These are phyloP conservation scores for Desoria tigrina DNA, from an alignment of 2,888 invertebrate genomes.

Conservation along the genomic window DNA sequence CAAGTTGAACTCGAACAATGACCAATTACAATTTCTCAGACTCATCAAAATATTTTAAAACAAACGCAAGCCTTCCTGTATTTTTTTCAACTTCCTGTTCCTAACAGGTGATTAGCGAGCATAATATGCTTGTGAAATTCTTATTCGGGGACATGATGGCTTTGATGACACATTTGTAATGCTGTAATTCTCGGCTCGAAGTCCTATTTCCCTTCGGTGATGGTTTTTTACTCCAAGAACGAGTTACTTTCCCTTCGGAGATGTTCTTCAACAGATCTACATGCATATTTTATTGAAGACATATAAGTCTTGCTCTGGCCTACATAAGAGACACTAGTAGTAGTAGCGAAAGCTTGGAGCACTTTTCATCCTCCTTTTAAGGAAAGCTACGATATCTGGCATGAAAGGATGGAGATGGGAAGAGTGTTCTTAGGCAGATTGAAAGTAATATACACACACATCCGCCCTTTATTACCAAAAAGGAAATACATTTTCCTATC, in stretches of 20 bases:
- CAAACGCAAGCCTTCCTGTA: too few species aligned
- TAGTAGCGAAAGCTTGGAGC: not conserved
- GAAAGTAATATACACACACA: slow-evolving; percentile 11
- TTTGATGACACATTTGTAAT: too few species aligned
- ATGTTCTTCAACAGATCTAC: not conserved
- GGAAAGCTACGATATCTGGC: not conserved
- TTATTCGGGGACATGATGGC: too few species aligned
- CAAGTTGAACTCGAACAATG: too few species aligned
- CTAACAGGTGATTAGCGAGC: too few species aligned
- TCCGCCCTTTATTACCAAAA: slow-evolving; percentile 35
- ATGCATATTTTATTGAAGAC: slow-evolving; percentile 4
- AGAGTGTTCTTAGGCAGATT: slow-evolving; percentile 16
- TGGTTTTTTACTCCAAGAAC: not conserved
- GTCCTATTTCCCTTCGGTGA: too few species aligned
- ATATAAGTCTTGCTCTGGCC: not conserved
- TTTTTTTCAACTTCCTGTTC: too few species aligned
- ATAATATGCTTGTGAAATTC: too few species aligned
- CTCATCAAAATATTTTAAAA: too few species aligned
- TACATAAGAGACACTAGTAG: not conserved
- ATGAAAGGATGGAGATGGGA: not conserved
- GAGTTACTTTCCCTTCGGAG: not conserved
- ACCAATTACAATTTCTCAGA: too few species aligned
- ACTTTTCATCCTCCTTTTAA: not conserved
- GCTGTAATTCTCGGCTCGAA: too few species aligned
- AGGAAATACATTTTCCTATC: slow-evolving; percentile 51